These are phyloP conservation scores for Hydrotaea diabolus DNA, from an alignment of 2,888 invertebrate genomes.

Conservation along the genomic window DNA sequence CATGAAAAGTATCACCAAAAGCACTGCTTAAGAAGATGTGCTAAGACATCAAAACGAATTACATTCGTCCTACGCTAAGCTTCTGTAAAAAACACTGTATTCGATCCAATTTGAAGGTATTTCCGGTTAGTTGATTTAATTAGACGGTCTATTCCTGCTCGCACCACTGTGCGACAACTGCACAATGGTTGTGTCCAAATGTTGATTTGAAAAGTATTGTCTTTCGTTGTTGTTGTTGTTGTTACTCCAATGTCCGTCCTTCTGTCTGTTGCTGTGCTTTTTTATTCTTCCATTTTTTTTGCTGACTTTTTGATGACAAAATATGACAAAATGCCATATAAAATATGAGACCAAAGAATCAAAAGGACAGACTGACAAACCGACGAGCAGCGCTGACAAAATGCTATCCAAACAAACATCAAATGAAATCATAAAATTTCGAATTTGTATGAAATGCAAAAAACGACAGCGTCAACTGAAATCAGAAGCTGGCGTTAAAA, in stretches of 20 bases:
- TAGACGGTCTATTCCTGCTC: too few relatives aligned
- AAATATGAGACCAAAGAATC: slow-evolving; percentile 5
- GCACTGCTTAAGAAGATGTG: too few relatives aligned
- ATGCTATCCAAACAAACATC: background rate
- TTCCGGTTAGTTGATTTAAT: too few relatives aligned
- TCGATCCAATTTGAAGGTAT: too few relatives aligned
- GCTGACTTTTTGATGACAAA: slow-evolving; percentile 26
- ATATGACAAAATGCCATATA: slow-evolving; percentile 30
- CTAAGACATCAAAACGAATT: too few relatives aligned
- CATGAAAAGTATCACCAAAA: too few relatives aligned
- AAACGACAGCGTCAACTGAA: slow-evolving; percentile 35
- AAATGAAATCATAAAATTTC: slow-evolving; percentile 41
- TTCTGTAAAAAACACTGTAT: too few relatives aligned
- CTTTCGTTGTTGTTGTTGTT: too few relatives aligned
- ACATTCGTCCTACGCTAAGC: too few relatives aligned
- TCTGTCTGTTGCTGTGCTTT: background rate
- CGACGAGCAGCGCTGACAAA: background rate
- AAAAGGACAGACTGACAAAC: slow-evolving; percentile 14
- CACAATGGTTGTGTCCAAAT: background rate
- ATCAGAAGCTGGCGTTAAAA: slow-evolving; percentile 10
- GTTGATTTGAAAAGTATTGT: slow-evolving; percentile 21
- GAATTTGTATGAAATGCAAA: background rate
- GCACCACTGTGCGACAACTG: background rate
- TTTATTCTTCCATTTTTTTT: background rate
- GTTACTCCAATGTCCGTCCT: background rate